Evolutionary conservation across 2,797 vertebrate species (phyloP).

Genomic region (Falco cherrug): DNA sequence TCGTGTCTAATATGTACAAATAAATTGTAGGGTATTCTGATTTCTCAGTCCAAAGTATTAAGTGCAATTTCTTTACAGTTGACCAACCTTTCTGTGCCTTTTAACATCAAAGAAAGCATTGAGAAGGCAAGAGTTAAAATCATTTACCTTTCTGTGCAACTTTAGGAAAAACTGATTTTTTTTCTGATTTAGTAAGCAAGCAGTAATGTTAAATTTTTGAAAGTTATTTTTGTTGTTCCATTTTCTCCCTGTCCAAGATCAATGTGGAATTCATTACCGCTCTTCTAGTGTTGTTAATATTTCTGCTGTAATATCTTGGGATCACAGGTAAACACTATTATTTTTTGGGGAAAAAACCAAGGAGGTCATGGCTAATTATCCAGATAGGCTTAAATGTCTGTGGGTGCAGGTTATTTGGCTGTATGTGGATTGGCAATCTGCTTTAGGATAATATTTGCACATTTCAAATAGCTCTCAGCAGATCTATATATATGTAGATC

Average conservation of each 20-base stretch:
- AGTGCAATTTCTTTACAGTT: neutral
- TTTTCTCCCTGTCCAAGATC: neutral
- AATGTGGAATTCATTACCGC: neutral
- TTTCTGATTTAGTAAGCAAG: neutral
- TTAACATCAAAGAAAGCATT: neutral
- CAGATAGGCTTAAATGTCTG: neutral
- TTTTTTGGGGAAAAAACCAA: neutral
- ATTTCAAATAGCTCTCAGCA: neutral
- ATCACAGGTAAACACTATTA: neutral
- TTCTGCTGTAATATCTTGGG: neutral
- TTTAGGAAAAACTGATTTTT: neutral
- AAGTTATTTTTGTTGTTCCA: neutral
- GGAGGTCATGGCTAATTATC: neutral
- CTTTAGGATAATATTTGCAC: neutral
- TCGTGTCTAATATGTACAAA: neutral
- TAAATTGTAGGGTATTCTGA: neutral
- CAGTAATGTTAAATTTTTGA: neutral
- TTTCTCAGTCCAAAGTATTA: neutral
- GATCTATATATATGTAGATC: neutral
- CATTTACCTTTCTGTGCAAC: neutral
- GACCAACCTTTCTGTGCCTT: neutral
- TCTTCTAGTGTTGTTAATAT: neutral
- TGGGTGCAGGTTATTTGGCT: neutral
- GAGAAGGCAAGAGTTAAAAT: neutral
- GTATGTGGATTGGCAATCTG: neutral